A percentile compares a stretch with the other conserved stretches of the same genome.
Evolutionary conservation across 2,888 invertebrate genomes (phyloP).

Genomic region (Lordiphosa fenestrarum): DNA sequence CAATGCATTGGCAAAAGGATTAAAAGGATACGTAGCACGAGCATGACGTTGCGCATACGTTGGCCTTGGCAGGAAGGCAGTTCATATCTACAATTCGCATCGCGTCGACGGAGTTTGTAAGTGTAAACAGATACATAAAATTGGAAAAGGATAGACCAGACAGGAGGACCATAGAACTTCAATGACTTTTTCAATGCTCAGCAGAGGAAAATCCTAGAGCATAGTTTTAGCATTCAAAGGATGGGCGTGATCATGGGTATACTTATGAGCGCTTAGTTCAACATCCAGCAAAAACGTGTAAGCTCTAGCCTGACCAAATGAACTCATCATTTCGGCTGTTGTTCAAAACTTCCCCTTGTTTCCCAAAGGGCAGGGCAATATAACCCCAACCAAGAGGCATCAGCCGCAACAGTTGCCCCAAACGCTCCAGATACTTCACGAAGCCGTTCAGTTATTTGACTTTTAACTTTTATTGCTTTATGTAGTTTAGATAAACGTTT

Average conservation of each 20-base stretch:
- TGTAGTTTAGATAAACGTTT: slow-evolving; percentile 75
- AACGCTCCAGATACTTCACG: slow-evolving; percentile 32
- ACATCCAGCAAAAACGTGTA: background rate
- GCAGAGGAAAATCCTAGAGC: no score
- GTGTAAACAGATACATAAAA: slow-evolving; percentile 64
- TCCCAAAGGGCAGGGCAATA: slow-evolving; percentile 35
- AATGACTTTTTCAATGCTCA: no score
- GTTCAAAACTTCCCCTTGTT: slow-evolving; percentile 23
- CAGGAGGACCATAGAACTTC: background rate
- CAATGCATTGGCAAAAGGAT: slow-evolving; percentile 68
- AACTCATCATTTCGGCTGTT: slow-evolving; percentile 32
- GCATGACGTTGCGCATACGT: slow-evolving; percentile 50
- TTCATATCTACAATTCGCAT: slow-evolving; percentile 24
- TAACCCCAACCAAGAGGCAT: slow-evolving; percentile 24
- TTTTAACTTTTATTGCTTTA: slow-evolving; percentile 75
- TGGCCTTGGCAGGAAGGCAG: slow-evolving; percentile 6
- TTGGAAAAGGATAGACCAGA: slow-evolving; percentile 10
- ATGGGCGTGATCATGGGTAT: no score
- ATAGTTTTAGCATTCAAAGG: no score
- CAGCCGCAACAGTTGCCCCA: slow-evolving; percentile 34
- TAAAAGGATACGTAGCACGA: slow-evolving; percentile 62
- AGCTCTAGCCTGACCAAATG: slow-evolving; percentile 19
- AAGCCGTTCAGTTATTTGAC: slow-evolving; percentile 64
- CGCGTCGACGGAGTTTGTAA: slow-evolving; percentile 47
- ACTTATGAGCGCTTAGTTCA: no score